Conservation (phyloP, 92 coral and sea anemone species). For the Paramuricea clavata region DNA sequence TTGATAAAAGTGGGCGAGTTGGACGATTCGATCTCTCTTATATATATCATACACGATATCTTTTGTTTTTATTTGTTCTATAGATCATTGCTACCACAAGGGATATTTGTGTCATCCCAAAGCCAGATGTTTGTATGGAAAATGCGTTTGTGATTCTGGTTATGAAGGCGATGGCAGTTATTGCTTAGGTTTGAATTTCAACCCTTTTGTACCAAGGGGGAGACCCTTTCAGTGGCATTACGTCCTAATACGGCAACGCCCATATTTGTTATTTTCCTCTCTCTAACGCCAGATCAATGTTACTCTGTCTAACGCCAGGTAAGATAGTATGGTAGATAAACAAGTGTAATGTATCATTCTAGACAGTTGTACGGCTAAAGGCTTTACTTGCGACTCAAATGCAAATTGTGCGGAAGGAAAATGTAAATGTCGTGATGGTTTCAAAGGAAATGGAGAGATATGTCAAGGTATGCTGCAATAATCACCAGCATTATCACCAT, state of each 20-base stretch:
- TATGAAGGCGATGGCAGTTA: conserved; percentile 39
- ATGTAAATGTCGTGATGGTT: conserved; percentile 20
- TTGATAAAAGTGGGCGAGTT: too few relatives aligned
- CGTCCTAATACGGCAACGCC: too few relatives aligned
- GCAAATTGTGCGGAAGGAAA: conserved; percentile 19
- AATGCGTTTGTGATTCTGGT: conserved; percentile 40
- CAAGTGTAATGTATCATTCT: neutral
- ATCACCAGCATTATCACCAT: neutral
- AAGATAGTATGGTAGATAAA: neutral
- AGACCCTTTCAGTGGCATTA: too few relatives aligned
- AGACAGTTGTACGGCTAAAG: conserved; percentile 33
- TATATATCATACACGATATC: neutral
- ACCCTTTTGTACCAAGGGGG: neutral
- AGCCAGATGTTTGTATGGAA: conserved; percentile 48
- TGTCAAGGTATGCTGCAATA: conserved; percentile 19
- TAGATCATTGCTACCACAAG: conserved; percentile 24
- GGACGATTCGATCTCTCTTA: neutral
- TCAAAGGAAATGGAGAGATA: conserved; percentile 38
- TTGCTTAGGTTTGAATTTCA: conserved; percentile 42
- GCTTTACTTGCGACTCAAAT: conserved; percentile 12
- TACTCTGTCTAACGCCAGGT: neutral
- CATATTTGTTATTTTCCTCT: neutral
- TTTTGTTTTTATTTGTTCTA: neutral
- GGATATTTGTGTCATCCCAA: conserved; percentile 36
- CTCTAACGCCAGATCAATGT: neutral